Evolutionary conservation across 1,140 invertebrate genomes (phyloP), one percentile per base, ranked within the genome.

Genomic region (Megalonaias nervosa): DNA sequence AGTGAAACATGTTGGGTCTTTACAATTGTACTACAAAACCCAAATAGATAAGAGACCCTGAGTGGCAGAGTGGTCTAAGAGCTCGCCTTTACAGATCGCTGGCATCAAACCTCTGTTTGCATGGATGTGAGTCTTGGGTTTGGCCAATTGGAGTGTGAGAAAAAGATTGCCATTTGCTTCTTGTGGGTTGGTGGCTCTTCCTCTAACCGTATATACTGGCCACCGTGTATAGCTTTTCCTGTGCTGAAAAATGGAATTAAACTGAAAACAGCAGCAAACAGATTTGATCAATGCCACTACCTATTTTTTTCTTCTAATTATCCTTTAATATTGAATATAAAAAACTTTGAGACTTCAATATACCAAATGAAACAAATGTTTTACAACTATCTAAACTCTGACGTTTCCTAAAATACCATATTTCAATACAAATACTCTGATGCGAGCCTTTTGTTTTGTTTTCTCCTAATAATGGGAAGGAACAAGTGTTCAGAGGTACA

Each of bases 281-380:
- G 26, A 31, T 31, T 4, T 31, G 26, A 31, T 31, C 26, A 31
- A 31, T 60, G 65, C 3, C 76, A 74, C n/a, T 77, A 62, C 5
- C 31, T 21, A 16, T 61, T 59, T 62, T 17, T 77, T 31, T 79
- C 76, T 67, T 77, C 60, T 19, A 21, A 21, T 61, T 61, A 2
- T 61, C 2, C 17, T 61, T 61, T 61, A 61, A 61, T 19, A 61
- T 2, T 61, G 2, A 61, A 19, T 61, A 17, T 61, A 21, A 19
- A 21, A 23, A 62, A 23, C 0, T 19, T 9, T n/a, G 60, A 23
- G 11, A 62, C 19, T 62, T 0, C 5, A 23, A 31, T 38, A 0
- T 19, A 31, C 1, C 38, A 48, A 48, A 48, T 48, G 0, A 48
- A 48, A 48, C 38, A 6, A 48, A 48, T 9, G 38, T 48, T 48